phyloP scores from a whole-genome alignment of 35 echinoderm and acorn worm genomes.

The Strongylocentrotus purpuratus region DNA sequence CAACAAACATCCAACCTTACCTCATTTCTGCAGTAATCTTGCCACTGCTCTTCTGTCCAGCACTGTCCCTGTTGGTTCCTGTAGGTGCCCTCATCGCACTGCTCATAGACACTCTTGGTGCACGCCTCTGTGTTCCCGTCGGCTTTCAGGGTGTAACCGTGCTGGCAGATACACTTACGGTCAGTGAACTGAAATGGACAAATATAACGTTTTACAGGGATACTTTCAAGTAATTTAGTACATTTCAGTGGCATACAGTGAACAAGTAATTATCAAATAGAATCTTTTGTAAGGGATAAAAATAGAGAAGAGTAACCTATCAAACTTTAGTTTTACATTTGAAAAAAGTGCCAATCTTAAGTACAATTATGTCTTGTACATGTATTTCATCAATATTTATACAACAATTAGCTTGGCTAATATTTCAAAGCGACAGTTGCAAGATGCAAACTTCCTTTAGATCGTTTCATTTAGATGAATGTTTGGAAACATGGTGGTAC shows the following conservation, averaged over 20 bases:
- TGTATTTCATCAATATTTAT: too few relatives aligned
- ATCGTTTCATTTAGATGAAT: too few relatives aligned
- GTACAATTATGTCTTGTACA: too few relatives aligned
- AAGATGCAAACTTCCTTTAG: too few relatives aligned
- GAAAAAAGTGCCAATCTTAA: too few relatives aligned
- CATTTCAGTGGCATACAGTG: background rate
- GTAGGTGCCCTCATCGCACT: constrained; percentile 77
- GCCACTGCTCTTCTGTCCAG: constrained; percentile 69
- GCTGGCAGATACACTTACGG: constrained; percentile 81
- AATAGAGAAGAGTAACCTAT: too few relatives aligned
- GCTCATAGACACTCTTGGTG: constrained; percentile 82
- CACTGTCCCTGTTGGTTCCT: constrained; percentile 87
- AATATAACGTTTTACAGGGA: background rate
- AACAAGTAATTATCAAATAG: background rate
- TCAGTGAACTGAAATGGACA: constrained; percentile 73
- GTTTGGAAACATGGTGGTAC: too few relatives aligned
- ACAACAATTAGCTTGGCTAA: too few relatives aligned
- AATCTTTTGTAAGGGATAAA: too few relatives aligned
- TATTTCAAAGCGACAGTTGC: too few relatives aligned
- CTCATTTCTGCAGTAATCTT: constrained; percentile 77
- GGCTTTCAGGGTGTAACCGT: constrained; percentile 66
- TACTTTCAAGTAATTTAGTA: background rate
- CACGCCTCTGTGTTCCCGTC: constrained; percentile 84
- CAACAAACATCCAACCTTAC: constrained; percentile 3
- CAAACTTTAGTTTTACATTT: too few relatives aligned